Evolutionary conservation across 2,113 vertebrate genomes (phyloP), one percentile per base, ranked within the genome.

Genomic region (Andinoacara biseriatus): DNA sequence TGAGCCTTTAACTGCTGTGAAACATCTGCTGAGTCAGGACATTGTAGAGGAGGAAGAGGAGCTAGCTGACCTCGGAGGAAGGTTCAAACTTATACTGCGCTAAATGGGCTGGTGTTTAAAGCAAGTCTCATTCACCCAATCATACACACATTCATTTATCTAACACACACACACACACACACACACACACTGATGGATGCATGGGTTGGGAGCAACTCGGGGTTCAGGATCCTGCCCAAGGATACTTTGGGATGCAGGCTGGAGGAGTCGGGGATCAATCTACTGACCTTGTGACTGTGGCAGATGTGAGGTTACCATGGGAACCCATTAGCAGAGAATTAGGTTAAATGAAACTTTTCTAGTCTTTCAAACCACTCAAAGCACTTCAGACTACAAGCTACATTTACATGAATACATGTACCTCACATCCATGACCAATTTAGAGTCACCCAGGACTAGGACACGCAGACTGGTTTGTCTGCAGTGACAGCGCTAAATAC

Each of bases 21-120:
- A 83, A 38, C 40, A 69, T 43, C 61, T 77, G 61, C 74, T 77
- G 81, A 77, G 81, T 77, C 29, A 76, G 61, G 59, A 31, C 40
- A 35, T 69, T 74, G 43, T 24, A 20, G 4, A 60, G 26, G 38
- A 17, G 33, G 33, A 38, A 38, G 2, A 4, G 7, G 9, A 10
- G 49, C 35, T 56, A 7, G 35, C 10, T 76, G 20, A 57, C 20
- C 22, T n/a, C 3, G 11, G 11, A 2, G 5, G 20, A 13, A 72
- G 65, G 65, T 72, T 72, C 43, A 54, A 20, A 69, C 10, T 17
- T 20, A 69, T 69, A 52, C 7, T 31, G 11, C 18, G 43, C 10
- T 54, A 20, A 9, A 54, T 17, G 18, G 52, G 9, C 17, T 18
- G 18, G 6, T 31, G 31, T 38, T 52, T 29, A 24, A 52, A 29